Evolutionary conservation across 2,797 vertebrate genomes (phyloP).

Genomic region (Micrastur ruficollis): DNA sequence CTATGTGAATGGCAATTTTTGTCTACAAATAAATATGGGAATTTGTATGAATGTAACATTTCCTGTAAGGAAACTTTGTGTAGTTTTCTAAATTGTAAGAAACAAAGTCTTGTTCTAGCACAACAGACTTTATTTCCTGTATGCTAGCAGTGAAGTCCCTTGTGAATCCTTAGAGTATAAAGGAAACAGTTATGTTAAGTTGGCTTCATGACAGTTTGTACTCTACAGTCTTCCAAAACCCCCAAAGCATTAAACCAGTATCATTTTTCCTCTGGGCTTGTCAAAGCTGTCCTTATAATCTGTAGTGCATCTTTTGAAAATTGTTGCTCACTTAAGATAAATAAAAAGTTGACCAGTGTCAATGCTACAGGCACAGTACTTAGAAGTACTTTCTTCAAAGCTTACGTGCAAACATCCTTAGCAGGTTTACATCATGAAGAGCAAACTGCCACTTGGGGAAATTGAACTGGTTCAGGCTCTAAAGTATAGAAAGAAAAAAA

Average conservation of each 20-base stretch:
- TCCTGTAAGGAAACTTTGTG: conserved; percentile 53
- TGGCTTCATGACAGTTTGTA: conserved; percentile 65
- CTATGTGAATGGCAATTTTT: conserved; percentile 18
- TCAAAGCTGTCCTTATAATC: conserved; percentile 8
- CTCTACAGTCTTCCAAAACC: conserved; percentile 47
- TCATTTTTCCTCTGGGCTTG: conserved; percentile 52
- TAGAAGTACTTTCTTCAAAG: conserved; percentile 24
- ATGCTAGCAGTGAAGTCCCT: conserved; percentile 63
- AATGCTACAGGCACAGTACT: conserved; percentile 14
- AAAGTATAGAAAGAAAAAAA: background rate
- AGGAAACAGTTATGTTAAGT: conserved; percentile 73
- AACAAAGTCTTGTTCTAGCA: conserved; percentile 52
- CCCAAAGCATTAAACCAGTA: conserved; percentile 6
- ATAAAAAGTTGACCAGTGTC: conserved; percentile 21
- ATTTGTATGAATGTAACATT: conserved; percentile 58
- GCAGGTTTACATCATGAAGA: background rate
- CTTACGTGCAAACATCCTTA: background rate
- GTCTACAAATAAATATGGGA: conserved; percentile 58
- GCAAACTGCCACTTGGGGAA: background rate
- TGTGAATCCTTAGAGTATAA: conserved; percentile 61
- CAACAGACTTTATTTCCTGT: conserved; percentile 74
- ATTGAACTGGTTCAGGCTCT: background rate
- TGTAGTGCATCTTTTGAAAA: conserved; percentile 12
- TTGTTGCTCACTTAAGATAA: conserved; percentile 37
- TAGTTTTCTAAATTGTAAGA: conserved; percentile 46